These are phyloP conservation scores for Metaphire vulgaris DNA, from an alignment of 1,140 invertebrate genomes.

Conservation along the genomic window DNA sequence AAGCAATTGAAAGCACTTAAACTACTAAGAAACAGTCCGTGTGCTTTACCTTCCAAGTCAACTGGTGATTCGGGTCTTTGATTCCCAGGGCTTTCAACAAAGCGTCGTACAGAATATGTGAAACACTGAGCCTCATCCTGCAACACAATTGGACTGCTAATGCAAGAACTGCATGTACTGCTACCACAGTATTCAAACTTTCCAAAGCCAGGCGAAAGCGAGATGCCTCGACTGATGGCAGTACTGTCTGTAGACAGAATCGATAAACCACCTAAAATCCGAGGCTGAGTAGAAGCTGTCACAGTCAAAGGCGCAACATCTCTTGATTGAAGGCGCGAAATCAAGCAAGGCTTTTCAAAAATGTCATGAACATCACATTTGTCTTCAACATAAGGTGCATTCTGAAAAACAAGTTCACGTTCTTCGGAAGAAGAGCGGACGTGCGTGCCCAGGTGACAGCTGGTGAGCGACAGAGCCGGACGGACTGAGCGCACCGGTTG, in stretches of 20 bases:
- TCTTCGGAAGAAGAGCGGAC: constrained; percentile 8
- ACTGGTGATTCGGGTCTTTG: constrained; percentile 23
- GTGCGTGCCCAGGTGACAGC: constrained; percentile 5
- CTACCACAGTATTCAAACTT: constrained; percentile 36
- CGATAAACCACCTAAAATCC: not conserved
- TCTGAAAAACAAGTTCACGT: constrained; percentile 1
- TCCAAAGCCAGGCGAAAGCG: constrained; percentile 24
- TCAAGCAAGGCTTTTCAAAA: constrained; percentile 13
- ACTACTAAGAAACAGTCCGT: too few species aligned
- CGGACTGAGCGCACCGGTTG: not conserved
- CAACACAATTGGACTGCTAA: constrained; percentile 45
- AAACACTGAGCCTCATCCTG: constrained; percentile 46
- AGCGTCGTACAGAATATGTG: constrained; percentile 44
- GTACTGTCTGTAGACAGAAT: constrained; percentile 11
- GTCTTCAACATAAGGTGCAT: not conserved
- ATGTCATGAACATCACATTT: not conserved
- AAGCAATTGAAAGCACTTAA: too few species aligned
- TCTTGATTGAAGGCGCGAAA: constrained; percentile 8
- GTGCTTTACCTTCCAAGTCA: constrained; percentile 25
- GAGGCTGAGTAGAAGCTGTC: not conserved
- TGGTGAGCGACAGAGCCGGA: constrained; percentile 15
- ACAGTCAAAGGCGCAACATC: too few species aligned
- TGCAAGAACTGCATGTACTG: constrained; percentile 41
- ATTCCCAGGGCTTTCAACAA: constrained; percentile 11
- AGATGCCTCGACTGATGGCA: constrained; percentile 7